Evolutionary conservation across 2,113 vertebrate genomes (phyloP).

Genomic region (Rousettus leschenaultii): DNA sequence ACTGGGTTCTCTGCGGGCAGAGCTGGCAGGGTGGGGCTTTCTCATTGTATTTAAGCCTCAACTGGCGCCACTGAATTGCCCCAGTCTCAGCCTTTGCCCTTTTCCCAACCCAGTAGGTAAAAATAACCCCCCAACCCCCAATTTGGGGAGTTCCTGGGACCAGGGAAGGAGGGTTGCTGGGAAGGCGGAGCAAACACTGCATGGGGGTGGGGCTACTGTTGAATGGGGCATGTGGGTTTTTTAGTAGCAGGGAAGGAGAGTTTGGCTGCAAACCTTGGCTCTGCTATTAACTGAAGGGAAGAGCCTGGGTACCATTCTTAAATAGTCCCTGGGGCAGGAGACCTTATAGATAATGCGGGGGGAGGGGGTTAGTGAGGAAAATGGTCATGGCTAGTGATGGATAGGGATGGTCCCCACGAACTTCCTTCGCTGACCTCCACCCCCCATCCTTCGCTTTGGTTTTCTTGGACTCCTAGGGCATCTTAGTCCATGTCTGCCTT

Average conservation of each 20-base stretch:
- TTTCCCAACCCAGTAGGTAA: slow-evolving; percentile 22
- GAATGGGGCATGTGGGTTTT: background rate
- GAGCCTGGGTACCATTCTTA: background rate
- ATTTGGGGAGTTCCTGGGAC: background rate
- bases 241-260: background rate
- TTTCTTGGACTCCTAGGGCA: background rate
- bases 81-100: slow-evolving; percentile 23
- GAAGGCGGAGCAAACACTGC: background rate
- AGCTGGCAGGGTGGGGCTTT: background rate
- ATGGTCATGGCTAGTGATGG: background rate
- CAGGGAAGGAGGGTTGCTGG: background rate
- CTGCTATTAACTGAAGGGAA: background rate
- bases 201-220: background rate
- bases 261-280: background rate
- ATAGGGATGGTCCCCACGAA: background rate
- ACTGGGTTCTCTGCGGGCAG: background rate
- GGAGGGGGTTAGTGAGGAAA: no score
- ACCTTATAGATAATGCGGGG: no score
- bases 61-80: slow-evolving; percentile 29
- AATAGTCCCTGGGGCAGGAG: background rate
- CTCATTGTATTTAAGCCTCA: slow-evolving; percentile 22
- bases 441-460: no score
- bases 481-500: background rate
- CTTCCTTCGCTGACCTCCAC: background rate
- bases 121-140: slow-evolving; percentile 27